These are phyloP conservation scores for Campoletis raptor DNA, from an alignment of 2,888 invertebrate genomes.

Conservation along the genomic window DNA sequence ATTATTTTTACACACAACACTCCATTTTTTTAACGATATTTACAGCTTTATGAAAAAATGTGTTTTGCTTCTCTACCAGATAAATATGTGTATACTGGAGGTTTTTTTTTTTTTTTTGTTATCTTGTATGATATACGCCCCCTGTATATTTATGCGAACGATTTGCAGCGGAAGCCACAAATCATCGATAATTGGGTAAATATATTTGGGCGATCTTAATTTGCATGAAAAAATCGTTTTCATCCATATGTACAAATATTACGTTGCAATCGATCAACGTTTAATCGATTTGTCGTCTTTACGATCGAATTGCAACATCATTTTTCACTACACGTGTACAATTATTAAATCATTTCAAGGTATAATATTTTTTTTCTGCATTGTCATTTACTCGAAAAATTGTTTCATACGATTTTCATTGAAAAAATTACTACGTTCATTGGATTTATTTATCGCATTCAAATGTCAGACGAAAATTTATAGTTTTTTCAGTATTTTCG, in stretches of 20 bases:
- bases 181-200: slow-evolving; percentile 14
- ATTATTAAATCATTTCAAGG: not conserved
- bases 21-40: not conserved
- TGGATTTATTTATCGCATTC: no score
- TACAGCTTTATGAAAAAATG: not conserved
- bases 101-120: not conserved
- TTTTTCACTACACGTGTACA: not conserved
- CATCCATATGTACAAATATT: not conserved
- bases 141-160: not conserved
- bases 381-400: not conserved
- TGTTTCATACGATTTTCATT: not conserved
- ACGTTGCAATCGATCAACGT: slow-evolving; percentile 11
- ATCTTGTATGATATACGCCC: not conserved
- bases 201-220: not conserved
- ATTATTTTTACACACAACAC: not conserved
- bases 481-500: no score
- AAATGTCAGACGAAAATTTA: no score
- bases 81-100: not conserved
- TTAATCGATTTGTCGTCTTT: not conserved
- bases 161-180: slow-evolving; percentile 14
- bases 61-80: not conserved
- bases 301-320: not conserved
- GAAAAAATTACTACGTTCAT: not conserved
- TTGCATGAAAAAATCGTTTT: not conserved
- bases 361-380: not conserved